phyloP scores from a whole-genome alignment of 2,888 invertebrate species.

The Sipunculus nudus region DNA sequence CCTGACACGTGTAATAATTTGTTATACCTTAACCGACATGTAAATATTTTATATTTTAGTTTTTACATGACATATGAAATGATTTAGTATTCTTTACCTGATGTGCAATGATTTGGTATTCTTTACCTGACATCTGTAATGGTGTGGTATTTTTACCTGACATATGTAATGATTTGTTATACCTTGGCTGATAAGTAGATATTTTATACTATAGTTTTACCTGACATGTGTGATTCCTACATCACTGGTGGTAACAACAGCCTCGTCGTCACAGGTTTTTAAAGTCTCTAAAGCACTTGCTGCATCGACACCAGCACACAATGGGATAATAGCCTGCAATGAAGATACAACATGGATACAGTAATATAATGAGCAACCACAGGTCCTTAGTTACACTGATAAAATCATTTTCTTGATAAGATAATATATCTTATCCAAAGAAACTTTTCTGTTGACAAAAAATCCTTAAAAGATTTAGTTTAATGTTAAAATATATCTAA shows the following conservation, averaged over 20 bases:
- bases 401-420: too few relatives aligned
- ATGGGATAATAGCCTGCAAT: conserved; percentile 61
- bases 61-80: too few relatives aligned
- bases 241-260: conserved; percentile 73
- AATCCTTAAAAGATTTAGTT: background rate
- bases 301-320: conserved; percentile 79
- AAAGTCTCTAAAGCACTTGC: conserved; percentile 75
- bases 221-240: conserved; percentile 80
- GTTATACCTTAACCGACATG: too few relatives aligned
- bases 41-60: too few relatives aligned
- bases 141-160: background rate
- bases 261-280: conserved; percentile 78
- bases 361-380: too few relatives aligned
- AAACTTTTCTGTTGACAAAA: background rate
- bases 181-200: background rate
- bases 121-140: too few relatives aligned
- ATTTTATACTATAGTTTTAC: too few relatives aligned
- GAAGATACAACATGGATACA: background rate
- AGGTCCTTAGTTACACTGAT: too few relatives aligned
- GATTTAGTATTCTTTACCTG: too few relatives aligned
- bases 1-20: too few relatives aligned
- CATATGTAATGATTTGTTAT: background rate
- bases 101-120: too few relatives aligned
- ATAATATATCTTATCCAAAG: too few relatives aligned
- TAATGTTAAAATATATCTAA: background rate